These are phyloP conservation scores for Actias luna DNA, from an alignment of 2,888 invertebrate genomes.

Conservation along the genomic window DNA sequence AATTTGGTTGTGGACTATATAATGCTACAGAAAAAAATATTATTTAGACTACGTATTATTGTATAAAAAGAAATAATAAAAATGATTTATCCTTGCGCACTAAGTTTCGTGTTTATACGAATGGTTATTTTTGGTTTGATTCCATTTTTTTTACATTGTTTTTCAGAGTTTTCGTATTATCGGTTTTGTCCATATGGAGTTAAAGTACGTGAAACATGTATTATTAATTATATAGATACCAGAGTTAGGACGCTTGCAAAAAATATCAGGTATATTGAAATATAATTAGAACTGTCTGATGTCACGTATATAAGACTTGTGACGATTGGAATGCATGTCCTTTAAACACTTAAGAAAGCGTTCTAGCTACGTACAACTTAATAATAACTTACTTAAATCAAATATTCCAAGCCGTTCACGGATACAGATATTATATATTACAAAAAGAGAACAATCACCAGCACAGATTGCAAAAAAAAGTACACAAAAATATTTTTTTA, in stretches of 20 bases:
- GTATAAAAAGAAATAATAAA: too few species aligned
- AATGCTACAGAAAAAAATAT: too few species aligned
- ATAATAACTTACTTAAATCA: conserved; percentile 3
- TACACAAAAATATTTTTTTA: neutral
- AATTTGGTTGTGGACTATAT: too few species aligned
- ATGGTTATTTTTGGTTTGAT: too few species aligned
- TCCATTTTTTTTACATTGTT: too few species aligned
- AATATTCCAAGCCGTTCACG: conserved; percentile 7
- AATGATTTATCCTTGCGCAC: too few species aligned
- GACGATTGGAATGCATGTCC: conserved; percentile 9
- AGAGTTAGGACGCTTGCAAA: neutral
- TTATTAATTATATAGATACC: neutral
- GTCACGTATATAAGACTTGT: conserved; percentile 1
- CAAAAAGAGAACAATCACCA: conserved; percentile 9
- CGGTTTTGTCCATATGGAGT: too few species aligned
- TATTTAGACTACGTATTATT: too few species aligned
- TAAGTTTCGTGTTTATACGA: too few species aligned
- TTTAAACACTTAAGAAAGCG: conserved; percentile 9
- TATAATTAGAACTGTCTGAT: neutral
- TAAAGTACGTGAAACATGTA: too few species aligned
- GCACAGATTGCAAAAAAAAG: conserved; percentile 5
- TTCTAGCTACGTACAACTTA: neutral
- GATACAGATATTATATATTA: neutral
- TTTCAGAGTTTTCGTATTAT: too few species aligned
- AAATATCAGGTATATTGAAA: neutral